Conservation (phyloP, 2,113 vertebrate species). For the Dendropsophus ebraccatus region DNA sequence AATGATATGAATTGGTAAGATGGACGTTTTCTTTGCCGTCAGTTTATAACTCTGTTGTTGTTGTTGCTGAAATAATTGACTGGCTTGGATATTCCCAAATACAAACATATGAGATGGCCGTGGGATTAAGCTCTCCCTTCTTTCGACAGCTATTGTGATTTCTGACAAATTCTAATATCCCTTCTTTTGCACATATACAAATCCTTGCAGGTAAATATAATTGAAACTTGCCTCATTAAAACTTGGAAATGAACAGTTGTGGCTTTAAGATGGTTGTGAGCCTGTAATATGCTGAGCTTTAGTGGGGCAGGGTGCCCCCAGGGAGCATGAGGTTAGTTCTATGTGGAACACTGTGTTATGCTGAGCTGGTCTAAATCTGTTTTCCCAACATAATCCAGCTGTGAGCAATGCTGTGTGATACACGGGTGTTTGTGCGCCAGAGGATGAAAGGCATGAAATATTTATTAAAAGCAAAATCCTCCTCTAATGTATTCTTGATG, state of each 20-base stretch:
- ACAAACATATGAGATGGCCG: background rate
- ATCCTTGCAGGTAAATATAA: conserved; percentile 29
- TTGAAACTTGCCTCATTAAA: conserved; percentile 21
- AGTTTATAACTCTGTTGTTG: background rate
- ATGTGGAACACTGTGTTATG: conserved; percentile 53
- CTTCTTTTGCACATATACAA: background rate
- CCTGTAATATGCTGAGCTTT: conserved; percentile 31
- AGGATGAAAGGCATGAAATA: conserved; percentile 61
- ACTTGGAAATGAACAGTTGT: background rate
- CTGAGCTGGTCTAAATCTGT: conserved; percentile 60
- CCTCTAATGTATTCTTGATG: conserved; percentile 60
- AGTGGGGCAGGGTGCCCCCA: conserved; percentile 49
- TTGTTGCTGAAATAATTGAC: background rate
- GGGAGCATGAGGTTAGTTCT: conserved; percentile 47
- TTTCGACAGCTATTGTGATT: conserved; percentile 2
- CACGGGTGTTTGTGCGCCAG: conserved; percentile 57
- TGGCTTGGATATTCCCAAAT: background rate
- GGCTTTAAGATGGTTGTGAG: conserved; percentile 35
- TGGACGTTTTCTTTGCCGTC: background rate
- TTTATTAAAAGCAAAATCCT: conserved; percentile 61
- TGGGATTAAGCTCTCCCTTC: conserved; percentile 5
- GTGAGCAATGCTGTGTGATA: conserved; percentile 54
- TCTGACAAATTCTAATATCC: conserved; percentile 25
- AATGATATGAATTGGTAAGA: background rate
- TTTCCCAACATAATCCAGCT: conserved; percentile 60